These are phyloP conservation scores for Agraylea sexmaculata DNA, from an alignment of 1,140 invertebrate species.

Conservation along the genomic window DNA sequence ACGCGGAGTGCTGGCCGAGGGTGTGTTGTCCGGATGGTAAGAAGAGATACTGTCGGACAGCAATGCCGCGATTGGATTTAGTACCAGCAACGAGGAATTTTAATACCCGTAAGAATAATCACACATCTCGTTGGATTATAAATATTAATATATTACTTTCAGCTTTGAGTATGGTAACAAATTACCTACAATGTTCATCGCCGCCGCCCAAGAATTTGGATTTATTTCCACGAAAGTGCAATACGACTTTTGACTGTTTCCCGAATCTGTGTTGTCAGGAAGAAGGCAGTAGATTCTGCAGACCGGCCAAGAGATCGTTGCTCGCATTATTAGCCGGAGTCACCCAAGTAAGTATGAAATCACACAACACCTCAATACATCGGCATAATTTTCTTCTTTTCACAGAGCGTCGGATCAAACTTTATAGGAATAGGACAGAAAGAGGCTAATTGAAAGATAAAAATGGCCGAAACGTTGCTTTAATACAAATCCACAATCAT, in stretches of 20 bases:
- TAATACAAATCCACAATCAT: conserved; percentile 18
- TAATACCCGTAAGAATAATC: conserved; percentile 29
- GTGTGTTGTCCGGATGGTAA: conserved; percentile 56
- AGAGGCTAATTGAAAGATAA: conserved; percentile 5
- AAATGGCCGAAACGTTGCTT: conserved; percentile 16
- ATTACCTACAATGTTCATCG: conserved; percentile 58
- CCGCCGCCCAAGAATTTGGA: conserved; percentile 50
- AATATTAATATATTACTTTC: conserved; percentile 18
- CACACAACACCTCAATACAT: background rate
- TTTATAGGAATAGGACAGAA: conserved; percentile 12
- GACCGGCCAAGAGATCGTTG: conserved; percentile 54
- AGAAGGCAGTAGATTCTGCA: conserved; percentile 50
- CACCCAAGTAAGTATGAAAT: conserved; percentile 27
- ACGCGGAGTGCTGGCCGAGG: conserved; percentile 55
- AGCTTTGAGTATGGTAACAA: conserved; percentile 46
- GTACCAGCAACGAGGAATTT: conserved; percentile 42
- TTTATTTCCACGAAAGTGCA: conserved; percentile 52
- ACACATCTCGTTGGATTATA: conserved; percentile 1
- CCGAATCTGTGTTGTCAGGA: conserved; percentile 66
- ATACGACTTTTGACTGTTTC: conserved; percentile 56
- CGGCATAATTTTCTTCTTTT: conserved; percentile 3
- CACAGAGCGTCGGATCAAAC: conserved; percentile 16
- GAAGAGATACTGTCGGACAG: conserved; percentile 52
- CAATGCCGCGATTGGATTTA: conserved; percentile 47
- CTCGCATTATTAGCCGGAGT: conserved; percentile 49